Base-by-base conservation (phyloP, 2,888 invertebrate species). In the Tuberolachnus salignus region DNA sequence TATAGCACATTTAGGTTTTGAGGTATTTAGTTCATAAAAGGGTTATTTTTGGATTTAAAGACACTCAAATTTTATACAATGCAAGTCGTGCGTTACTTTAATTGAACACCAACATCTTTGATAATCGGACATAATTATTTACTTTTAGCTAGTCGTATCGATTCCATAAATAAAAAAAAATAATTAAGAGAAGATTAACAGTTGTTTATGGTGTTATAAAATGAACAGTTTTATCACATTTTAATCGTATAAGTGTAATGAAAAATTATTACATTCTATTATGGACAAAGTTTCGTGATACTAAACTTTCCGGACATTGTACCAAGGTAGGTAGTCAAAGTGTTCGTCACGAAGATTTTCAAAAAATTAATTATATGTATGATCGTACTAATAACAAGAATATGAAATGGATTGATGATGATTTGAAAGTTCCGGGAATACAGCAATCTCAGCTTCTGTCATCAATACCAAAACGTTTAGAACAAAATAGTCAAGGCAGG, bases 291-390 rank as follows among this genome's bases (percentile, higher is more conserved):
- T 55, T n/a, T n/a, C n/a, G n/a, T 55, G 53, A 19, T 55, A 11
- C n/a, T n/a, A n/a, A n/a, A 21, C 53, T 55, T 55, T 55, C 53
- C 19, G 53, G 19, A 55, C n/a, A 55, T 21, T 55, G 53, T 19
- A 55, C 10, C 10, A 55, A 55, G 53, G 10, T 19, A 55, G 19
- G 11, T 55, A 11, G 53, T 55, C 11, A 21, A 55, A 55, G 21
- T 21, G 21, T 55, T 55, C 21, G 53, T 55, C 10, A 3, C 19
- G 53, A 55, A 55, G 21, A 9, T 19, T 55, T 55, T 55, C 1
- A 55, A 55, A 55, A 55, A 55, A 21, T 55, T 55, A 55, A 21
- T 55, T 55, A 55, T 55, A 55, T 19, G 21, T 21, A 55, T 55
- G 53, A 55, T 55, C 53, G 53, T 19, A n/a, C n/a, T 55, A 19